phyloP scores from a whole-genome alignment of 2,113 vertebrate species.

The Empidonax traillii region DNA sequence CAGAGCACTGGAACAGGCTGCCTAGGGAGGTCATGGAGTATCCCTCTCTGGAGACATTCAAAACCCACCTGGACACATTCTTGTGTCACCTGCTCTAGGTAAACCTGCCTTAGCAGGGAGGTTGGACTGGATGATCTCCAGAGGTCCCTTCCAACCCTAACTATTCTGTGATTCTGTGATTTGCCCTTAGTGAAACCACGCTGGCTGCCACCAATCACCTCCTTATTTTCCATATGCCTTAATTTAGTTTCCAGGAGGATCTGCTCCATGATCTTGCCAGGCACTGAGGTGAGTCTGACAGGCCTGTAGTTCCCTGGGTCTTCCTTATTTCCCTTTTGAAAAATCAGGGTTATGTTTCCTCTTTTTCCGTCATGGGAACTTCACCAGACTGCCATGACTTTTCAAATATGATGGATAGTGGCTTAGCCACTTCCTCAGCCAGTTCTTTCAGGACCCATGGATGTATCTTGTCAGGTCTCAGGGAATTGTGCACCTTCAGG shows the following conservation, averaged over 20 bases:
- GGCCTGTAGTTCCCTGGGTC: background rate
- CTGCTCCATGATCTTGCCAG: too few species aligned
- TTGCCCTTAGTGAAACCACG: too few species aligned
- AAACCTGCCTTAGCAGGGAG: background rate
- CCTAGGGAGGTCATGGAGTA: background rate
- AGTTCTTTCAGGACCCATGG: background rate
- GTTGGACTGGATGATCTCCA: too few species aligned
- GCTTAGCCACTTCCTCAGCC: background rate
- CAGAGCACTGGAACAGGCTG: too few species aligned
- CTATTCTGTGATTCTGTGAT: too few species aligned
- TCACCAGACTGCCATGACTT: background rate
- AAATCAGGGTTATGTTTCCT: background rate
- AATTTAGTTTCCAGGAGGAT: too few species aligned
- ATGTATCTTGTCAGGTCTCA: background rate
- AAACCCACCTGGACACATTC: background rate
- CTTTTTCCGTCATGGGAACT: background rate
- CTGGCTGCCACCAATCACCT: too few species aligned
- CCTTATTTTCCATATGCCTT: too few species aligned
- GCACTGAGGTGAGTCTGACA: background rate
- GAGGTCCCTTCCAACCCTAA: too few species aligned
- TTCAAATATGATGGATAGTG: background rate
- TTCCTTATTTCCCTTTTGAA: background rate
- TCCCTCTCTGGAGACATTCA: background rate
- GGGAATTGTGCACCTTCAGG: background rate
- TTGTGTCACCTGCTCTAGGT: background rate